These are phyloP conservation scores for Hermaeophaga mercurialis DNA, from an alignment of 2,888 invertebrate species.

Conservation along the genomic window DNA sequence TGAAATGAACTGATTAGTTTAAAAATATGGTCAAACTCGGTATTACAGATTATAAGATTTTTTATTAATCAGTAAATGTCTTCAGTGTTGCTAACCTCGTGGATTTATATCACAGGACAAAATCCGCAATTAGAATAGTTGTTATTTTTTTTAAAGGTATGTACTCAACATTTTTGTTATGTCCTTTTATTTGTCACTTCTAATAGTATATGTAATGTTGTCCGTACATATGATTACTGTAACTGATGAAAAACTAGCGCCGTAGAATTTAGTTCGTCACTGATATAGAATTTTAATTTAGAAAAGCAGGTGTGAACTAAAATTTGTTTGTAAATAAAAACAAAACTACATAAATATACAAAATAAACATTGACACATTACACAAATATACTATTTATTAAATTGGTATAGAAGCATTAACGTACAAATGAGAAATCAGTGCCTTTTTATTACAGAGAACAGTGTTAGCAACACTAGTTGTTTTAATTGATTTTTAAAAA, in stretches of 20 bases:
- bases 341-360: too few species aligned
- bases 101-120: constrained; percentile 2
- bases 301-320: background rate
- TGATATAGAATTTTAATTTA: too few species aligned
- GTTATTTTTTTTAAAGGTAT: constrained; percentile 1
- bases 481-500: constrained; percentile 29
- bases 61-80: constrained; percentile 6
- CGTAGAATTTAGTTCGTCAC: background rate
- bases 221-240: background rate
- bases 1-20: background rate
- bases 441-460: constrained; percentile 6
- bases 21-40: background rate
- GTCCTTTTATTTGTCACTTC: background rate
- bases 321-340: constrained; percentile 3
- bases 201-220: constrained; percentile 1
- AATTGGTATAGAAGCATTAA: background rate
- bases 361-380: constrained; percentile 1
- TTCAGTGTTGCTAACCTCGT: constrained; percentile 29
- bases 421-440: background rate
- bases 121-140: constrained; percentile 1
- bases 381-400: background rate
- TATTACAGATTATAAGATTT: background rate
- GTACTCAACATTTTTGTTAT: background rate
- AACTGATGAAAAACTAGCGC: constrained; percentile 23
- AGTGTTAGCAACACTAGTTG: constrained; percentile 25